Conservation (phyloP, 2,888 invertebrate genomes). For the Cerastoderma edule region DNA sequence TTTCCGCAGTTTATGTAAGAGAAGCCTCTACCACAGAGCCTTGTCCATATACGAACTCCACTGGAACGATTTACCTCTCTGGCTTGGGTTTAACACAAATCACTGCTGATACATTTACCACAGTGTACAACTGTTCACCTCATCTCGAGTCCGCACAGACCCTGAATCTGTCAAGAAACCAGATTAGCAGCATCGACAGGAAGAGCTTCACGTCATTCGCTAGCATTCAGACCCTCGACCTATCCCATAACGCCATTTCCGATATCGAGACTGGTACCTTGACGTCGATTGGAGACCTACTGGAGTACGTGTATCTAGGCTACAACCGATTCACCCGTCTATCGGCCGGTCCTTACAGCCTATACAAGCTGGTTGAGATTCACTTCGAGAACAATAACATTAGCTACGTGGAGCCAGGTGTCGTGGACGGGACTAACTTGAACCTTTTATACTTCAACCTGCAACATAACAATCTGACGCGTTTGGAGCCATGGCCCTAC, state of each 20-base stretch:
- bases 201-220: conserved; percentile 34
- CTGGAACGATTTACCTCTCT: conserved; percentile 7
- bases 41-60: conserved; percentile 4
- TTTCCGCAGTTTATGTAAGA: too few relatives aligned
- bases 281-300: conserved; percentile 27
- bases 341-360: conserved; percentile 25
- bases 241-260: conserved; percentile 43
- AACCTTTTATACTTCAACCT: conserved; percentile 43
- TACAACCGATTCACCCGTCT: conserved; percentile 35
- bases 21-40: too few relatives aligned
- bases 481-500: conserved; percentile 65
- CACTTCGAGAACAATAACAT: conserved; percentile 55
- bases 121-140: neutral
- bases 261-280: conserved; percentile 43
- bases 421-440: conserved; percentile 46
- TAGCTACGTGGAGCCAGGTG: conserved; percentile 50
- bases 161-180: conserved; percentile 24
- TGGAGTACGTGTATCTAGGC: conserved; percentile 37
- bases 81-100: neutral
- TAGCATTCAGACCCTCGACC: conserved; percentile 25
- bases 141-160: neutral
- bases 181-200: conserved; percentile 19
- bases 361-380: conserved; percentile 35
- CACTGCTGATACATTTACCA: neutral
- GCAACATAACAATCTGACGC: conserved; percentile 48